A percentile compares a stretch with the other conserved stretches of the same genome.
These are phyloP conservation scores for Calliopum simillimum DNA, from an alignment of 2,888 invertebrate genomes.

Conservation along the genomic window DNA sequence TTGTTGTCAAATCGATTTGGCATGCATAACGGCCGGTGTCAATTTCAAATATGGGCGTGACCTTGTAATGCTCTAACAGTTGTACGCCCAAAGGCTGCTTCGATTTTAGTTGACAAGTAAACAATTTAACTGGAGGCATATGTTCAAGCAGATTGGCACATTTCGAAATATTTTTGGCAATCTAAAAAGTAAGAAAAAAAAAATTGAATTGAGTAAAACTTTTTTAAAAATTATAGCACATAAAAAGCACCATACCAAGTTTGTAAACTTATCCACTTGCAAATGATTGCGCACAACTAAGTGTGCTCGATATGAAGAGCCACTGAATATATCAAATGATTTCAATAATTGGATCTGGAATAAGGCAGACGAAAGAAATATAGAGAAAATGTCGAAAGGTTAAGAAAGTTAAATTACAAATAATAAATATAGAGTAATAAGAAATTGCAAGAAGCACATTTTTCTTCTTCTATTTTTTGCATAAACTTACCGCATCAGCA, in stretches of 20 bases:
- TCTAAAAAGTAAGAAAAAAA: conserved; percentile 47
- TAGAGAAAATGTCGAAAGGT: conserved; percentile 12
- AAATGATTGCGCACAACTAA: conserved; percentile 66
- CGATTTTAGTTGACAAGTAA: conserved; percentile 60
- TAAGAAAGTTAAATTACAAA: conserved; percentile 32
- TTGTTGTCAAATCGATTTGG: conserved; percentile 58
- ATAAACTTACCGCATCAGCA: conserved; percentile 62
- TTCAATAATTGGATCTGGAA: conserved; percentile 65
- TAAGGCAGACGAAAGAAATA: conserved; percentile 15
- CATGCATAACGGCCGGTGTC: conserved; percentile 62
- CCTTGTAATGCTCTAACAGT: conserved; percentile 60
- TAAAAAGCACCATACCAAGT: conserved; percentile 59
- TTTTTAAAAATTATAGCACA: not conserved
- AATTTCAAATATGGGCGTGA: conserved; percentile 60
- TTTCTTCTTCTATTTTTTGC: conserved; percentile 5
- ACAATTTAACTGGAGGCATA: conserved; percentile 55
- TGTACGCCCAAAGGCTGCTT: conserved; percentile 57
- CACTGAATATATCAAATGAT: conserved; percentile 65
- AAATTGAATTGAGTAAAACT: conserved; percentile 1
- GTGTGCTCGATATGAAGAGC: conserved; percentile 61
- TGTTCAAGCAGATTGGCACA: conserved; percentile 59
- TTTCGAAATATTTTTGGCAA: conserved; percentile 63
- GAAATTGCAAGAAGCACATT: conserved; percentile 19
- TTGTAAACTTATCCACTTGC: conserved; percentile 65
- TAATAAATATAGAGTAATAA: conserved; percentile 25